A percentile compares a stretch with the other conserved stretches of the same genome.
Evolutionary conservation across 2,113 vertebrate genomes (phyloP).

Genomic region (Sebastes fasciatus): DNA sequence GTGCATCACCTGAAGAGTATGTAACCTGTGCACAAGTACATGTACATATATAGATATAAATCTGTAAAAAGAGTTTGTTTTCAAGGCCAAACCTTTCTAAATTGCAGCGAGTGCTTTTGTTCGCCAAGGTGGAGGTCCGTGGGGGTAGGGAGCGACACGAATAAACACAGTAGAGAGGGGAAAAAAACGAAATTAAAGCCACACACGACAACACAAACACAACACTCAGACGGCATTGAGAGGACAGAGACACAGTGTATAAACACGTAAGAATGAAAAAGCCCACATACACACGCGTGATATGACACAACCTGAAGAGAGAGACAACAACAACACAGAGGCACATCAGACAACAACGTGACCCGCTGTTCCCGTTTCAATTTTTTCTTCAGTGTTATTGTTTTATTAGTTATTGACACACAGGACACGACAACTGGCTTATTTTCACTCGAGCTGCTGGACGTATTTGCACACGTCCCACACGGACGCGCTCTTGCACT

Average conservation of each 20-base stretch:
- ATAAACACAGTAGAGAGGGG: conserved; percentile 68
- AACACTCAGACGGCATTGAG: conserved; percentile 75
- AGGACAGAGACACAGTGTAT: conserved; percentile 80
- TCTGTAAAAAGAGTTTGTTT: not conserved
- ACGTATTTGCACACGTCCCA: conserved; percentile 42
- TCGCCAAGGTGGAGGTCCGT: conserved; percentile 63
- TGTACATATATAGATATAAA: not conserved
- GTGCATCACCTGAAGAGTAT: conserved; percentile 10
- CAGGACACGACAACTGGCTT: conserved; percentile 64
- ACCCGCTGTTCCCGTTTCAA: conserved; percentile 65
- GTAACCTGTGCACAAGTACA: conserved; percentile 17
- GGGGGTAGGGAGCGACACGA: conserved; percentile 65
- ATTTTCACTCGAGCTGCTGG: conserved; percentile 60
- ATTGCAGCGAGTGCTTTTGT: conserved; percentile 46
- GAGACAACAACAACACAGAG: conserved; percentile 86
- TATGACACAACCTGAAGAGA: conserved; percentile 89
- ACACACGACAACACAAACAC: conserved; percentile 76
- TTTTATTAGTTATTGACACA: conserved; percentile 71
- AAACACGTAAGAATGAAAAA: conserved; percentile 85
- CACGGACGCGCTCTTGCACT: conserved; percentile 45
- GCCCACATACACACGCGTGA: conserved; percentile 89
- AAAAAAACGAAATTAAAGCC: conserved; percentile 66
- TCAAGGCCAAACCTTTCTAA: conserved; percentile 3
- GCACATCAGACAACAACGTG: conserved; percentile 85
- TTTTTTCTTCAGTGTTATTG: conserved; percentile 57